These are phyloP conservation scores for Phyllotis vaccarum DNA, from an alignment of 2,797 vertebrate species.

Conservation along the genomic window DNA sequence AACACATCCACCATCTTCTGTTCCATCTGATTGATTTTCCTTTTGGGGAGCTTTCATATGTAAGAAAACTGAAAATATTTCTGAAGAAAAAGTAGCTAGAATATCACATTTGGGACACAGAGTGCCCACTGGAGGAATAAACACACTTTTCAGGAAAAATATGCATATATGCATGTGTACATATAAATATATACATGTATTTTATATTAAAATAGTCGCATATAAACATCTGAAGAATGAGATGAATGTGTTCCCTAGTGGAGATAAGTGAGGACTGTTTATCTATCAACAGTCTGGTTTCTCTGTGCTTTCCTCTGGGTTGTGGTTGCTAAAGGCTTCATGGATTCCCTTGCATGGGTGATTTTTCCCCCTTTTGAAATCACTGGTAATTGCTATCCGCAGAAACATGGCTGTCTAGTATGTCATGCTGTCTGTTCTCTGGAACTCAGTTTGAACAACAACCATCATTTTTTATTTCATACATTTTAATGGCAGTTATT, in stretches of 20 bases:
- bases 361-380: background rate
- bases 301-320: background rate
- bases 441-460: slow-evolving; percentile 11
- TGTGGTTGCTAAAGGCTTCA: background rate
- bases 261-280: background rate
- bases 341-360: background rate
- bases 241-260: background rate
- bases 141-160: background rate
- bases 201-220: background rate
- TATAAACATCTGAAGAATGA: background rate
- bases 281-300: background rate
- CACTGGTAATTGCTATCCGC: background rate
- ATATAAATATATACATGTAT: fast-evolving
- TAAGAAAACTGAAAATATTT: background rate
- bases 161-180: background rate
- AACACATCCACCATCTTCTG: background rate
- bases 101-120: background rate
- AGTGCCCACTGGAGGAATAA: background rate
- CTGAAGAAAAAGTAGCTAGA: slow-evolving; percentile 8
- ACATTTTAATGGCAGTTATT: slow-evolving; percentile 55
- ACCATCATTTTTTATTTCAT: slow-evolving; percentile 33
- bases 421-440: background rate
- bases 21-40: background rate
- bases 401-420: slow-evolving; percentile 1
- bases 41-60: background rate